phyloP scores from a whole-genome alignment of 2,797 vertebrate species.

The Hippopotamyrus pictus region DNA sequence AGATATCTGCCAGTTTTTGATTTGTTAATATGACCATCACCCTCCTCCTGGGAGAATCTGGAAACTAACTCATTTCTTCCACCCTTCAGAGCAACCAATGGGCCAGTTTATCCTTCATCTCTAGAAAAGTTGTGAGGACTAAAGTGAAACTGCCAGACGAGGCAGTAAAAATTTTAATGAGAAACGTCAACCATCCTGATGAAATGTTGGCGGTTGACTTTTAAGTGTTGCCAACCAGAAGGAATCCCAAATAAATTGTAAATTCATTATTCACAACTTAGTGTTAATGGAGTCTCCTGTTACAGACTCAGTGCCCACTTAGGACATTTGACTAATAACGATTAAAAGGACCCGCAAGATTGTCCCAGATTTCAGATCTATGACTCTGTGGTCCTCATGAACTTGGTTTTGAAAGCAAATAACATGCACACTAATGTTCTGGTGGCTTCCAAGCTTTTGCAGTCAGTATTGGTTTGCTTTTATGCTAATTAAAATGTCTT shows the following conservation, averaged over 20 bases:
- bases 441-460: neutral
- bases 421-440: neutral
- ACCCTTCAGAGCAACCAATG: neutral
- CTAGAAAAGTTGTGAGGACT: neutral
- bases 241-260: neutral
- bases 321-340: neutral
- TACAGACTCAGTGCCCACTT: neutral
- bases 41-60: neutral
- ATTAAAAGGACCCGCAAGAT: neutral
- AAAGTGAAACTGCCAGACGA: neutral
- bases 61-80: neutral
- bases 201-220: neutral
- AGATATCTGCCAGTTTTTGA: neutral
- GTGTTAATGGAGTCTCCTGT: neutral
- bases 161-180: neutral
- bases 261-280: neutral
- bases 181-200: neutral
- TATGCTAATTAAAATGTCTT: neutral
- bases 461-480: neutral
- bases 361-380: neutral
- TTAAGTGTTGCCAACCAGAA: neutral
- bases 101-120: neutral
- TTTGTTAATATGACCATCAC: neutral
- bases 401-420: neutral
- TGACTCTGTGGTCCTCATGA: neutral